Conservation (phyloP, 2,888 invertebrate species). For the Eupsilia transversa region DNA sequence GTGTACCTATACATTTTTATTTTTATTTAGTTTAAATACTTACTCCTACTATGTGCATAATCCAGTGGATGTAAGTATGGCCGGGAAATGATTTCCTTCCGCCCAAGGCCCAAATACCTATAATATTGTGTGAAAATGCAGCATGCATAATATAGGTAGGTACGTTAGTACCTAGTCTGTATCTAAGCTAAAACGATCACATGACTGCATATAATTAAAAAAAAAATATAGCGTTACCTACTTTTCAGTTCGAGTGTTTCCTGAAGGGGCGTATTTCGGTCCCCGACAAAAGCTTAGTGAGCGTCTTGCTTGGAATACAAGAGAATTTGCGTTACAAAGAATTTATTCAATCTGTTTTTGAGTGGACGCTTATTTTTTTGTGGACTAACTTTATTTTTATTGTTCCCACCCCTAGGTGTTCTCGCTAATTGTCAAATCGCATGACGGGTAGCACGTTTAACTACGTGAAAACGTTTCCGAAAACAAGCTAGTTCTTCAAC, state of each 20-base stretch:
- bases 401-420: slow-evolving; percentile 68
- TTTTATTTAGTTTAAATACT: background rate
- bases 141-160: background rate
- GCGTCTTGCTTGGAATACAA: slow-evolving; percentile 15
- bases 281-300: background rate
- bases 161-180: background rate
- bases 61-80: background rate
- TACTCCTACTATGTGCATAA: too few species aligned
- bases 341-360: slow-evolving; percentile 64
- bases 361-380: slow-evolving; percentile 65
- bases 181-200: background rate
- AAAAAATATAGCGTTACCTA: background rate
- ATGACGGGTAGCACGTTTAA: slow-evolving; percentile 79
- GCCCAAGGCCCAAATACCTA: background rate
- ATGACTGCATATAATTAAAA: background rate
- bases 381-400: slow-evolving; percentile 73
- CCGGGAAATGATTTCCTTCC: background rate
- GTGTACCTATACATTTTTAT: too few species aligned
- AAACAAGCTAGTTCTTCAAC: slow-evolving; percentile 83
- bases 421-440: slow-evolving; percentile 83
- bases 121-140: background rate
- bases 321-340: slow-evolving; percentile 37
- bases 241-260: slow-evolving; percentile 1
- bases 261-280: slow-evolving; percentile 2
- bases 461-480: slow-evolving; percentile 86